Conservation (phyloP, 2,113 vertebrate genomes). For the Oryzias melastigma region DNA sequence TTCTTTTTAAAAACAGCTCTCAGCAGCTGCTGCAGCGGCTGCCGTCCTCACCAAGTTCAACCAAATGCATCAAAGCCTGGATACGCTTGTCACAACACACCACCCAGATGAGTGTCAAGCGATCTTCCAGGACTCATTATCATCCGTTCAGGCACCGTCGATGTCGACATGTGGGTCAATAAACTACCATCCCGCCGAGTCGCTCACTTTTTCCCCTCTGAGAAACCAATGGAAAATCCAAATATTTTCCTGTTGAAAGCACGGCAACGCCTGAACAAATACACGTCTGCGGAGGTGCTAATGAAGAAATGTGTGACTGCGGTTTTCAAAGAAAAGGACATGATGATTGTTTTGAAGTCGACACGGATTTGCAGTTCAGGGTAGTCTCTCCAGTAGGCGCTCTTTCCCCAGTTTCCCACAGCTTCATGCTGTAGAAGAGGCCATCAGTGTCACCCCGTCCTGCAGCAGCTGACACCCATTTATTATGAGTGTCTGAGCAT, state of each 20-base stretch:
- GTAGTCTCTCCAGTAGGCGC: conserved; percentile 60
- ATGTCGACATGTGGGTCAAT: conserved; percentile 42
- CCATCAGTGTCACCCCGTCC: conserved; percentile 12
- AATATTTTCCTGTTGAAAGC: conserved; percentile 21
- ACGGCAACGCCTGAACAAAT: conserved; percentile 5
- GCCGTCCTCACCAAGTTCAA: conserved; percentile 30
- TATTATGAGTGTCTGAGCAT: conserved; percentile 8
- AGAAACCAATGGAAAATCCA: conserved; percentile 19
- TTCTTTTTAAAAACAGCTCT: conserved; percentile 44
- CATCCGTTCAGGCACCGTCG: conserved; percentile 55
- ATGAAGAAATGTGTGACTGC: background rate
- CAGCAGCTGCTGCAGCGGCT: conserved; percentile 22
- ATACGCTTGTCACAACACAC: conserved; percentile 68
- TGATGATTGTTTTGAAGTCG: conserved; percentile 8
- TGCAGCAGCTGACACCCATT: conserved; percentile 2
- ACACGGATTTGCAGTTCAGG: conserved; percentile 40
- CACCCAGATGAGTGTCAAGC: conserved; percentile 72
- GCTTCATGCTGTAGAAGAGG: background rate
- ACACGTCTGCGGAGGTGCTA: conserved; percentile 14
- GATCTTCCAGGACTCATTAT: conserved; percentile 59
- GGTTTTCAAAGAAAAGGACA: conserved; percentile 4
- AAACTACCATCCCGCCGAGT: background rate
- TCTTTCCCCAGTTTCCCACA: conserved; percentile 43
- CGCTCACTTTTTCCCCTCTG: conserved; percentile 9
- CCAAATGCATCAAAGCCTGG: conserved; percentile 14